Evolutionary conservation across 2,888 invertebrate species (phyloP).

Genomic region (Notodonta dromedarius): DNA sequence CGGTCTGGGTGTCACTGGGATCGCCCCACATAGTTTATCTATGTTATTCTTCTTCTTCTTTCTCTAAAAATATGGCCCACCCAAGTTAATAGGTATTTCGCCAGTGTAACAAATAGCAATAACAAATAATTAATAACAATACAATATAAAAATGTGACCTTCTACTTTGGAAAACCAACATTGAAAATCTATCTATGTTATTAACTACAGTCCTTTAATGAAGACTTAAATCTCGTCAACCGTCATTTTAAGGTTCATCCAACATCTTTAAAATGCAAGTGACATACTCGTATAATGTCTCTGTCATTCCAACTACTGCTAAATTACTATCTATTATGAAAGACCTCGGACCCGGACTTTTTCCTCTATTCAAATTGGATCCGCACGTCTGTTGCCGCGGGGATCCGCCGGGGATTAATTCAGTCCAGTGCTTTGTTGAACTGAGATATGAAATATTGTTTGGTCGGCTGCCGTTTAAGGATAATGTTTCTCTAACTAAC

Average conservation of each 20-base stretch:
- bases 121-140: no score
- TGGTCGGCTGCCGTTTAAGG: conserved; percentile 19
- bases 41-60: no score
- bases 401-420: conserved; percentile 50
- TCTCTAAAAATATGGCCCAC: no score
- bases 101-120: no score
- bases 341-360: conserved; percentile 35
- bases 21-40: no score
- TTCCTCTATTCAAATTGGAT: conserved; percentile 62
- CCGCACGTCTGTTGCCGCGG: conserved; percentile 44
- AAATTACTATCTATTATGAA: conserved; percentile 41
- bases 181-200: no score
- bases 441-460: conserved; percentile 53
- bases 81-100: no score
- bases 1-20: no score
- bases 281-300: conserved; percentile 18
- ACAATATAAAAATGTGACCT: no score
- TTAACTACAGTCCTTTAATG: no score
- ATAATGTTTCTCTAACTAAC: conserved; percentile 26
- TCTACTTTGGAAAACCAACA: no score
- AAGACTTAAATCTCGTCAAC: neutral
- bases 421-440: conserved; percentile 39
- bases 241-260: neutral
- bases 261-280: neutral
- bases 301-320: conserved; percentile 25